Conservation (phyloP, 1,140 invertebrate genomes). For the Drosophila paulistorum region DNA sequence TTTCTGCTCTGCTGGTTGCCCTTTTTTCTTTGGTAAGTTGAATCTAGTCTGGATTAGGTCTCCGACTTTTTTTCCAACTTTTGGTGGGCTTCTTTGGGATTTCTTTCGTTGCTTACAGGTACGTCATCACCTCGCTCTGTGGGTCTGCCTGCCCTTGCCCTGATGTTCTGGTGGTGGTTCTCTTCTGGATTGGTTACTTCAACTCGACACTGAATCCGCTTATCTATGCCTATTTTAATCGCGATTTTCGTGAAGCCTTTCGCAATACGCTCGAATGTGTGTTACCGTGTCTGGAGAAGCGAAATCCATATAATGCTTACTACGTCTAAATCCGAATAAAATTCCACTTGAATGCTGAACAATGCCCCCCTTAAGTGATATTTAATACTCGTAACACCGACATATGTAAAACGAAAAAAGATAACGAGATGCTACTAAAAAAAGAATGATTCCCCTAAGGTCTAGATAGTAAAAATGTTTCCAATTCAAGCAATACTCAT, state of each 20-base stretch:
- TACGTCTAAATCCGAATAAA: conserved; percentile 80
- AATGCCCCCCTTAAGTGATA: conserved; percentile 61
- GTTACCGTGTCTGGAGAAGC: conserved; percentile 87
- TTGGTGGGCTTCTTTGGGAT: conserved; percentile 16
- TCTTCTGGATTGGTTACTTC: conserved; percentile 95
- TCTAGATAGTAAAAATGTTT: conserved; percentile 53
- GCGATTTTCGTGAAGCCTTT: conserved; percentile 98
- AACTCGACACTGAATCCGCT: conserved; percentile 98
- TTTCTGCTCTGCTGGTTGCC: conserved; percentile 98
- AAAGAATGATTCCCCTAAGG: conserved; percentile 29
- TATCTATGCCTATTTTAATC: conserved; percentile 99
- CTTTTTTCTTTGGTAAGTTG: conserved; percentile 95
- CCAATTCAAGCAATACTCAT: conserved; percentile 72
- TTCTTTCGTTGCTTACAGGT: conserved; percentile 85
- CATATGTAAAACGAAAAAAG: conserved; percentile 8
- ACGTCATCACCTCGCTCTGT: conserved; percentile 93
- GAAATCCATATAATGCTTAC: conserved; percentile 84
- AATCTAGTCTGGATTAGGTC: conserved; percentile 82
- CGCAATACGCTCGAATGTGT: conserved; percentile 95
- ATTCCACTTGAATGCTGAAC: conserved; percentile 34
- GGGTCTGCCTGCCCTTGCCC: conserved; percentile 91
- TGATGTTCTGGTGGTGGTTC: conserved; percentile 90
- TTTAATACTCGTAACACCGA: conserved; percentile 54
- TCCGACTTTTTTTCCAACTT: neutral
- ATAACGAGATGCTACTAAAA: conserved; percentile 17